Conservation (phyloP, 2,888 invertebrate species). For the Eueremaeus valkanovi region DNA sequence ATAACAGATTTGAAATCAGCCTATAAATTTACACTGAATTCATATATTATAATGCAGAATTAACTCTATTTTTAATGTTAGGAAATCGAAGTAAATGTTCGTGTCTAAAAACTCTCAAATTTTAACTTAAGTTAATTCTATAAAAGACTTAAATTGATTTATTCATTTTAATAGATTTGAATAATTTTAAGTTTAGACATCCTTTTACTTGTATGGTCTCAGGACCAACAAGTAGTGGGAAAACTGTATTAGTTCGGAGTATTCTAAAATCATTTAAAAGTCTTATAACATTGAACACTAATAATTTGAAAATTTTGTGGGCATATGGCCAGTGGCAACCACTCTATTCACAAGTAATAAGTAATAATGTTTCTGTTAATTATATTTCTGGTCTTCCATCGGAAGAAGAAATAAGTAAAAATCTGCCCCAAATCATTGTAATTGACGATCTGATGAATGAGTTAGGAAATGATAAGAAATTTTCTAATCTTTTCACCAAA, state of each 20-base stretch:
- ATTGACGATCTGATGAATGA: conserved; percentile 15
- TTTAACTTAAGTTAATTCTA: too few relatives aligned
- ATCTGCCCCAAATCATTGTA: conserved; percentile 11
- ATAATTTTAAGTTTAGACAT: not conserved
- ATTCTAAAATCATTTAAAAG: not conserved
- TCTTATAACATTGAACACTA: not conserved
- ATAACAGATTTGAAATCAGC: too few relatives aligned
- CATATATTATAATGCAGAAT: too few relatives aligned
- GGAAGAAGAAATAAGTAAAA: not conserved
- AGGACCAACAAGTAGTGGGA: conserved; percentile 27
- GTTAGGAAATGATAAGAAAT: not conserved
- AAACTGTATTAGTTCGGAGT: conserved; percentile 2
- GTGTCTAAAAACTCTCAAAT: too few relatives aligned
- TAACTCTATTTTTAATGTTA: too few relatives aligned
- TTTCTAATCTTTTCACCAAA: conserved; percentile 5
- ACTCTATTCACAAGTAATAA: not conserved
- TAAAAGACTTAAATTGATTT: too few relatives aligned
- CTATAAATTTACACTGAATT: too few relatives aligned
- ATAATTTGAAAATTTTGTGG: conserved; percentile 5
- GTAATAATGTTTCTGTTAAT: not conserved
- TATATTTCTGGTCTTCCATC: not conserved
- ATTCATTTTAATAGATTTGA: not conserved
- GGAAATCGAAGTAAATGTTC: too few relatives aligned
- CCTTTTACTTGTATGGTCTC: conserved; percentile 32
- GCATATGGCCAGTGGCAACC: conserved; percentile 34